phyloP scores from a whole-genome alignment of 2,888 invertebrate species.

The Lepidocyrtinus sp. region DNA sequence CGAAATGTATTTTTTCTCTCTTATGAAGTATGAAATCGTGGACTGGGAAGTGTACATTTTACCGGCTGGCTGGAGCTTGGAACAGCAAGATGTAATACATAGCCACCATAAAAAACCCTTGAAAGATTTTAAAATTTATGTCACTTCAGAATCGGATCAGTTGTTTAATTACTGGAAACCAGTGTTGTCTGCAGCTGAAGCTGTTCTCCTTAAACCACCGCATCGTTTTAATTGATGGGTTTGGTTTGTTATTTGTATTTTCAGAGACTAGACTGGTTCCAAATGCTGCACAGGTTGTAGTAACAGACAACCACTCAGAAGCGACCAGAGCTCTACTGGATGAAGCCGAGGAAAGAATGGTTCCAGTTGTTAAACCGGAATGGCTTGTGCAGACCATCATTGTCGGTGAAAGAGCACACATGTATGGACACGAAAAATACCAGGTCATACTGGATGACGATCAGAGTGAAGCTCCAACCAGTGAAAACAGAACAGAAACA shows the following conservation, averaged over 20 bases:
- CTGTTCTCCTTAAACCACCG: constrained; percentile 62
- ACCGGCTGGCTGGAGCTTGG: constrained; percentile 66
- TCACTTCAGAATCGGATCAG: constrained; percentile 66
- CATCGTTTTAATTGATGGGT: not conserved
- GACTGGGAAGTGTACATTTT: constrained; percentile 60
- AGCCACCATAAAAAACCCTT: constrained; percentile 65
- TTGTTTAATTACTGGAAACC: constrained; percentile 69
- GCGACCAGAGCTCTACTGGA: constrained; percentile 49
- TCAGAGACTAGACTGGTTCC: constrained; percentile 53
- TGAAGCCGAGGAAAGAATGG: constrained; percentile 36
- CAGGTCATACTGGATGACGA: constrained; percentile 33
- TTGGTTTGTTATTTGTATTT: not conserved
- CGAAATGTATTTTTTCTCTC: not conserved
- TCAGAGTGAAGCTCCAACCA: constrained; percentile 33
- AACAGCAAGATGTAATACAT: constrained; percentile 58
- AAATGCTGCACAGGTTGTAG: constrained; percentile 63
- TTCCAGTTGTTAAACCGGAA: constrained; percentile 68
- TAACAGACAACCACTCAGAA: constrained; percentile 57
- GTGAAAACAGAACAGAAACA: not conserved
- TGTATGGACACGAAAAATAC: constrained; percentile 60
- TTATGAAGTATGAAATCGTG: constrained; percentile 56
- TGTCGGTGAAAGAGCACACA: constrained; percentile 58
- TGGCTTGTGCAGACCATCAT: constrained; percentile 70
- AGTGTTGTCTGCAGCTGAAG: constrained; percentile 67
- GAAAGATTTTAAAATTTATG: constrained; percentile 63